Evolutionary conservation across 2,888 invertebrate species (phyloP).

Genomic region (Amphipyra tragopoginis): DNA sequence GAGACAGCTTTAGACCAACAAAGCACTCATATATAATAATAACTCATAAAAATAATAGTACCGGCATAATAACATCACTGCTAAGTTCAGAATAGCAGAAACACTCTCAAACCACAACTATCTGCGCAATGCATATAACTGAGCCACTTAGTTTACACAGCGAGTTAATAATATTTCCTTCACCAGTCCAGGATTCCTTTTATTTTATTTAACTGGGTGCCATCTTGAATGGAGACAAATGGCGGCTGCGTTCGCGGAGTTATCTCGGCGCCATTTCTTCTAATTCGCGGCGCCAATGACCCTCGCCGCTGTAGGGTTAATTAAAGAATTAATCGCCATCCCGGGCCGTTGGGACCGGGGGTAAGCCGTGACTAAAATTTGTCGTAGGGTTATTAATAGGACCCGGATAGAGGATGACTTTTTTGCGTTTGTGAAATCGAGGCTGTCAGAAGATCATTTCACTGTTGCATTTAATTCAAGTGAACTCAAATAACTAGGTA

Average conservation of each 20-base stretch:
- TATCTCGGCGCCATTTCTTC: constrained; percentile 81
- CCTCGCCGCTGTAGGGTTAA: constrained; percentile 77
- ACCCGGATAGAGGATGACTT: constrained; percentile 18
- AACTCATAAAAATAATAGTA: too few relatives aligned
- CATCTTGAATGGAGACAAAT: constrained; percentile 78
- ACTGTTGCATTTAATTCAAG: too few relatives aligned
- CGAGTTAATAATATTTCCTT: constrained; percentile 55
- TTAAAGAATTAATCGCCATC: constrained; percentile 83
- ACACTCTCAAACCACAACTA: constrained; percentile 23
- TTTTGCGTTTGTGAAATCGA: constrained; percentile 9
- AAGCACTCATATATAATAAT: too few relatives aligned
- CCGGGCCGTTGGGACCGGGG: constrained; percentile 62
- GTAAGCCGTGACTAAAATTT: constrained; percentile 75
- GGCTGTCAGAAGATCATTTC: too few relatives aligned
- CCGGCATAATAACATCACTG: constrained; percentile 1
- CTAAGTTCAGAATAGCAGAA: constrained; percentile 16
- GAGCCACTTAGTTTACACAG: constrained; percentile 21
- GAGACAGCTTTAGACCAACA: neutral
- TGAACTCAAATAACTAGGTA: too few relatives aligned
- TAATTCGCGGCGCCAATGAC: constrained; percentile 78
- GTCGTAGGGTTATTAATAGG: constrained; percentile 70
- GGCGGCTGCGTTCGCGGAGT: constrained; percentile 69
- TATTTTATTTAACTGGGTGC: constrained; percentile 55
- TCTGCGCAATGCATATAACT: constrained; percentile 19
- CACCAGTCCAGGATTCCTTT: constrained; percentile 40